phyloP scores from a whole-genome alignment of 1,140 invertebrate species.

The Lepidostoma basale region DNA sequence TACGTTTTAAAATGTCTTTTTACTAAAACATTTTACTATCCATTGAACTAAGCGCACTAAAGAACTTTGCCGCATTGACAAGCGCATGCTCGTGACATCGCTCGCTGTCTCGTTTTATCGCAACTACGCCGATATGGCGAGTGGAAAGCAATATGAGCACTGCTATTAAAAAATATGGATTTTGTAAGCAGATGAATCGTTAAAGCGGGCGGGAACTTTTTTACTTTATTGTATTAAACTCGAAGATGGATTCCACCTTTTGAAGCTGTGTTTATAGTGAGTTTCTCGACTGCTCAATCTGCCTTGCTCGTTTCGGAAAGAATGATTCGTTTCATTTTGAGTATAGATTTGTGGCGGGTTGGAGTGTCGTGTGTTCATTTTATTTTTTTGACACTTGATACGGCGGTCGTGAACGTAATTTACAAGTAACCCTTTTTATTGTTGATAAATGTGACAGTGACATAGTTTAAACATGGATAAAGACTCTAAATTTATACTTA shows the following conservation, averaged over 20 bases:
- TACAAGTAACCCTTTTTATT: not conserved
- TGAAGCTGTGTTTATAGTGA: not conserved
- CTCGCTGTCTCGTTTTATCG: not conserved
- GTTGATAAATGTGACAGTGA: not conserved
- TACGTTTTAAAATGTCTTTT: too few species aligned
- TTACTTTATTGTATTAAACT: not conserved
- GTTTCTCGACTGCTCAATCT: not conserved
- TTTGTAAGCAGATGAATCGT: too few species aligned
- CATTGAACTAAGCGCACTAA: too few species aligned
- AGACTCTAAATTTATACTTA: conserved; percentile 32
- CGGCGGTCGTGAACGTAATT: conserved; percentile 5
- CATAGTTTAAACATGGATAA: conserved; percentile 26
- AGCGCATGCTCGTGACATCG: conserved; percentile 5
- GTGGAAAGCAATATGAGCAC: not conserved
- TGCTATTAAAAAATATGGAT: not conserved
- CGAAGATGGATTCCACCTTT: not conserved
- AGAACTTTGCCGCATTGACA: not conserved
- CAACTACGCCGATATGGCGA: not conserved
- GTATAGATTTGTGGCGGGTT: conserved; percentile 3
- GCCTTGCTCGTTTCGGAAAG: not conserved
- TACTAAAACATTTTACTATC: too few species aligned
- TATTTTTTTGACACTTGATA: not conserved
- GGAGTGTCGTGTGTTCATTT: not conserved
- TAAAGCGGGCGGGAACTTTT: too few species aligned
- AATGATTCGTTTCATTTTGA: too few species aligned